Base-by-base conservation (phyloP, 2,797 vertebrate species). In the Enteromius radiatus region DNA sequence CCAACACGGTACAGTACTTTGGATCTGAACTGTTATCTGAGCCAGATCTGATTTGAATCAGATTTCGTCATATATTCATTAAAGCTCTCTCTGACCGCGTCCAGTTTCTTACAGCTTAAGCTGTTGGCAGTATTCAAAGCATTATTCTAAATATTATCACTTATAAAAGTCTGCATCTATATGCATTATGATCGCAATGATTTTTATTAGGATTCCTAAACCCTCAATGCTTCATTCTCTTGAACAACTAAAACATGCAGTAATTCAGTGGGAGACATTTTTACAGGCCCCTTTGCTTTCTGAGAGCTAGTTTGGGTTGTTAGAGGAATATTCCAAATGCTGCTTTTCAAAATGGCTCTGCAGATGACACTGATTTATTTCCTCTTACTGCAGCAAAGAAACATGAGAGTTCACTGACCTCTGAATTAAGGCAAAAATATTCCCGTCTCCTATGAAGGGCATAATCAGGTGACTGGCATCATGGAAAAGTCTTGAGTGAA, bases 241-340 rank as follows among this genome's bases (percentile, higher is more conserved):
- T 26, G 47, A 68, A 41, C 54, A 69, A 43, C 77, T 69, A 64
- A 80, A 74, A 64, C 71, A 59, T 15, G 31, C 65, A 56, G 68
- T 76, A 63, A 70, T 75, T 83, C 41, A 85, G 63, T 67, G 36
- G 41, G 26, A 78, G 79, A 73, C 74, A 67, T 77, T 76, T 74
- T 86, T 69, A 77, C 61, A 76, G 52, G 54, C 41, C 56, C 23
- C 52, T 26, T 64, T 80, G 59, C 63, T 76, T 85, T 83, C 52
- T 45, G 71, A 59, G 67, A 41, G 70, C 63, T 73, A 69, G 70
- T 75, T 83, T 52, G 23, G 33, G 67, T 76, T 64, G 63, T 75
- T 84, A 84, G 68, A 76, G 69, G 31, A 79, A 84, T 83, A 83
- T 84, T 84, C 73, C 76, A 82, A 77, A 68, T 45, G 36, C 73